phyloP scores from a whole-genome alignment of 1,140 invertebrate species.

The Physella acuta region DNA sequence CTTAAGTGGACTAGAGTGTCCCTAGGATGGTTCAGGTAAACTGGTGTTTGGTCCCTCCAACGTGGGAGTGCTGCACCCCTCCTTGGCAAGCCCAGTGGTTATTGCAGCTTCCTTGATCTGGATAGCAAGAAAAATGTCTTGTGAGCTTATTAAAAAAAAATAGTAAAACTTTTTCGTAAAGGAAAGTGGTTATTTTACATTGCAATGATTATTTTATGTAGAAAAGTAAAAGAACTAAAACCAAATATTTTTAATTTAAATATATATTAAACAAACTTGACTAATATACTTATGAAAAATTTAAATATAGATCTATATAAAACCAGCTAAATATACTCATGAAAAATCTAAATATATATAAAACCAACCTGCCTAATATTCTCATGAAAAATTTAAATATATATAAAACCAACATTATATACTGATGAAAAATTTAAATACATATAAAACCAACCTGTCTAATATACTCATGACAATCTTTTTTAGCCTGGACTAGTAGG shows the following conservation, averaged over 20 bases:
- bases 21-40: no score
- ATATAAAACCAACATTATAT: neutral
- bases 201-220: neutral
- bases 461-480: constrained; percentile 53
- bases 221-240: neutral
- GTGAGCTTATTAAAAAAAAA: neutral
- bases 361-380: neutral
- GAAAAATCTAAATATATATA: neutral
- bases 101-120: constrained; percentile 47
- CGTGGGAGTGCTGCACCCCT: constrained; percentile 27
- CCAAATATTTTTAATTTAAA: neutral
- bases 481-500: constrained; percentile 57
- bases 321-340: no score
- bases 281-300: neutral
- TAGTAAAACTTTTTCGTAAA: neutral
- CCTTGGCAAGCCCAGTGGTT: constrained; percentile 38
- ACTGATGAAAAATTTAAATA: neutral
- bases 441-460: constrained; percentile 44
- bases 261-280: neutral
- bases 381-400: neutral
- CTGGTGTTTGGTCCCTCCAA: constrained; percentile 28
- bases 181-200: neutral
- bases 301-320: neutral
- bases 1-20: no score
- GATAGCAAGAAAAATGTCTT: neutral